phyloP scores from a whole-genome alignment of 2,797 vertebrate species.

The Enteromius afrohamiltoni region DNA sequence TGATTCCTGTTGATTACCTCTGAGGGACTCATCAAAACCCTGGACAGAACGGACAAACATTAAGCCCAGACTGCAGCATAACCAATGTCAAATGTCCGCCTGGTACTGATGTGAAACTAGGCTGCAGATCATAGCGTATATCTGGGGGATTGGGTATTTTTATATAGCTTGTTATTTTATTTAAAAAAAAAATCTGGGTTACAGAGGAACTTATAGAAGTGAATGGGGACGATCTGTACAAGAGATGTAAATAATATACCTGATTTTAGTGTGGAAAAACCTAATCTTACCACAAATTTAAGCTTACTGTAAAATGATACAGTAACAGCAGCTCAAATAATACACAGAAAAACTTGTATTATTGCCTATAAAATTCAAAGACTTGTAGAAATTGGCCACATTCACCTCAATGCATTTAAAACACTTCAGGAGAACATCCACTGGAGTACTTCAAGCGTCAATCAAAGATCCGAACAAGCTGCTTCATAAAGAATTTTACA shows the following conservation, averaged over 20 bases:
- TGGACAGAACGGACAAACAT: conserved; percentile 51
- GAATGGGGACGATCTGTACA: not conserved
- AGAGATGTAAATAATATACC: not conserved
- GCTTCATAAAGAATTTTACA: conserved; percentile 30
- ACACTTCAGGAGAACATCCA: not conserved
- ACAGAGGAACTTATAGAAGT: not conserved
- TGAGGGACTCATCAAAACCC: conserved; percentile 54
- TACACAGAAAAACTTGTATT: not conserved
- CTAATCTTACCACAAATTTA: not conserved
- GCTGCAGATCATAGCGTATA: conserved; percentile 18
- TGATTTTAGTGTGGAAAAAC: conserved; percentile 1
- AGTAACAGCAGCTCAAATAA: not conserved
- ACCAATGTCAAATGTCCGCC: conserved; percentile 54
- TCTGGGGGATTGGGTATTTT: not conserved
- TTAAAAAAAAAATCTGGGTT: not conserved
- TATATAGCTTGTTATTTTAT: not conserved
- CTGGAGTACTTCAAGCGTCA: not conserved
- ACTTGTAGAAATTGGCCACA: not conserved
- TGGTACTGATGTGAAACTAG: conserved; percentile 38
- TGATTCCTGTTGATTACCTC: conserved; percentile 60
- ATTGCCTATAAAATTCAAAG: not conserved
- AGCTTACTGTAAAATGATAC: not conserved
- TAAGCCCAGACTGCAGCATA: conserved; percentile 47
- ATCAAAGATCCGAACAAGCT: not conserved
- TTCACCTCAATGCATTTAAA: not conserved